Conservation (phyloP, 2,797 vertebrate genomes). For the Sandelia bainsii region DNA sequence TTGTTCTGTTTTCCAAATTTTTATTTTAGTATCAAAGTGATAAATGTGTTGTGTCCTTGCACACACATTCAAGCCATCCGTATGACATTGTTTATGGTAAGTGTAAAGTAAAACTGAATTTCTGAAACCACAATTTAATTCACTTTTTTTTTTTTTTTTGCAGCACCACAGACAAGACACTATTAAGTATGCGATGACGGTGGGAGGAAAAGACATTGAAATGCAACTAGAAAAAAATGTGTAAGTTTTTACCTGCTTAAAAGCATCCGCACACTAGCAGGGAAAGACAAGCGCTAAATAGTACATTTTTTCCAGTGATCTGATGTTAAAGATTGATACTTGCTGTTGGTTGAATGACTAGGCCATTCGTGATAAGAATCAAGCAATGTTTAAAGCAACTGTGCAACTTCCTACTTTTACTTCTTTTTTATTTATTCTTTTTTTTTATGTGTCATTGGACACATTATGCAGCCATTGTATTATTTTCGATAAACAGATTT, state of each 20-base stretch:
- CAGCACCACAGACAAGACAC: constrained; percentile 71
- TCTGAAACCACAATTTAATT: neutral
- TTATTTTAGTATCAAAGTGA: neutral
- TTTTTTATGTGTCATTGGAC: neutral
- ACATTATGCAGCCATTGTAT: neutral
- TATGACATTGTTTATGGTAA: neutral
- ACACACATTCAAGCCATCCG: too few species aligned
- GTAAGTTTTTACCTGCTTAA: constrained; percentile 59
- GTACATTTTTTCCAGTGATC: too few species aligned
- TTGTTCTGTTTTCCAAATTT: neutral
- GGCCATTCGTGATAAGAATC: fast-evolving
- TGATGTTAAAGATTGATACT: too few species aligned
- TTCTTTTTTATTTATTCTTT: neutral
- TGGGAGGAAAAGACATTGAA: constrained; percentile 78
- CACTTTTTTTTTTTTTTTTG: neutral
- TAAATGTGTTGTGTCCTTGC: neutral
- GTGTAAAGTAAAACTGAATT: neutral
- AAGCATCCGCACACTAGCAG: too few species aligned
- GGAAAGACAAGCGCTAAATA: too few species aligned
- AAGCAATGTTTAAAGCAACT: neutral
- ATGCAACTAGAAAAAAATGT: constrained; percentile 81
- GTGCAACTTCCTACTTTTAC: neutral
- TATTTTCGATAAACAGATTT: neutral
- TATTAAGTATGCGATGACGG: constrained; percentile 77
- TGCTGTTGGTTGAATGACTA: too few species aligned